These are phyloP conservation scores for Caretta caretta DNA, from an alignment of 2,113 vertebrate genomes.

Conservation along the genomic window DNA sequence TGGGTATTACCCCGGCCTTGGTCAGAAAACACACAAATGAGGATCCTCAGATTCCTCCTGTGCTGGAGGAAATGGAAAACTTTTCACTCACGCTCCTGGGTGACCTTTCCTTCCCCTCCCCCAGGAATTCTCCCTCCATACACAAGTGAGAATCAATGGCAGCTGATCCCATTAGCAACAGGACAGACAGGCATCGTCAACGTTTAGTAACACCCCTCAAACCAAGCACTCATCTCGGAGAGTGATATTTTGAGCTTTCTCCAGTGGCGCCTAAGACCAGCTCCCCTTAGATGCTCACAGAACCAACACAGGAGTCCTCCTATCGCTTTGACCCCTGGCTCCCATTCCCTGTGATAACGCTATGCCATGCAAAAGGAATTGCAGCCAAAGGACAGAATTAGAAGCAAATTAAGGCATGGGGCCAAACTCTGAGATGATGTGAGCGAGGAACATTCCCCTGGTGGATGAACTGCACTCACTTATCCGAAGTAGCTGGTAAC, in stretches of 20 bases:
- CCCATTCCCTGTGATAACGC: neutral
- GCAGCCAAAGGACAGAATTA: neutral
- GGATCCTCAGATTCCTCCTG: neutral
- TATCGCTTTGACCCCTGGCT: neutral
- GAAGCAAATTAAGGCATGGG: conserved; percentile 4
- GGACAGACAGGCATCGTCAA: neutral
- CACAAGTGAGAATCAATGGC: neutral
- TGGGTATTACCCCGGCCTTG: neutral
- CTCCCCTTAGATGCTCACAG: conserved; percentile 27
- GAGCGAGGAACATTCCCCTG: rapidly evolving
- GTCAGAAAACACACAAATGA: neutral
- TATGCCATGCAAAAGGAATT: neutral
- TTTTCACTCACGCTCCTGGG: neutral
- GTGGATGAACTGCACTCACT: neutral
- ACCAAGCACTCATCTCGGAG: neutral
- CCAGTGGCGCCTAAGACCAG: neutral
- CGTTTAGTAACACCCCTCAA: neutral
- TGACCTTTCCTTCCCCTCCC: neutral
- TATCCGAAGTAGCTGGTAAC: neutral
- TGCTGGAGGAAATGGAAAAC: neutral
- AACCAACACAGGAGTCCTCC: neutral
- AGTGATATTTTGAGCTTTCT: neutral
- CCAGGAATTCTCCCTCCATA: neutral
- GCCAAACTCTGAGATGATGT: neutral
- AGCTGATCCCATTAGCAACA: neutral